phyloP scores from a whole-genome alignment of 2,888 invertebrate genomes.

The Meteorus colon region DNA sequence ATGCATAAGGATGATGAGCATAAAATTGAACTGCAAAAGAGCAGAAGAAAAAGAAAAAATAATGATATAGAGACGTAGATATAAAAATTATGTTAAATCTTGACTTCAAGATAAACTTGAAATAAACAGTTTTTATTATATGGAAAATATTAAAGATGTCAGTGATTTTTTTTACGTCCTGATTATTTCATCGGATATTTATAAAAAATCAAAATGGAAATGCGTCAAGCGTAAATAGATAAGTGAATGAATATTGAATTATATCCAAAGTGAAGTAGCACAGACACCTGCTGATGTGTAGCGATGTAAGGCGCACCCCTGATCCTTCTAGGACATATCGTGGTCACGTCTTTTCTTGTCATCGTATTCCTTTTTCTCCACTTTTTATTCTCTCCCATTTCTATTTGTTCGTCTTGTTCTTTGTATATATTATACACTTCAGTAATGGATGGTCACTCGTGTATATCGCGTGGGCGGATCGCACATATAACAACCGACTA shows the following conservation, averaged over 20 bases:
- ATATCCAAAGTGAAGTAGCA: neutral
- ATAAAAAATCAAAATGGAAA: no score
- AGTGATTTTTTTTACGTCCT: no score
- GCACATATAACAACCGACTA: conserved; percentile 44
- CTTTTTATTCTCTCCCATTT: neutral
- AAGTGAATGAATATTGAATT: conserved; percentile 10
- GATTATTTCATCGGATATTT: no score
- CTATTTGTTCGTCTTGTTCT: neutral
- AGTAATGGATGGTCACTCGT: conserved; percentile 35
- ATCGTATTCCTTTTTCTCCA: conserved; percentile 37
- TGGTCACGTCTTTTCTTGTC: conserved; percentile 46
- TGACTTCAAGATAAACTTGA: no score
- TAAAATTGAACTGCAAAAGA: neutral
- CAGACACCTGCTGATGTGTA: conserved; percentile 31
- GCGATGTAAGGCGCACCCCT: conserved; percentile 13
- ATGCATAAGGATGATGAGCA: conserved; percentile 1
- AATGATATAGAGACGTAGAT: no score
- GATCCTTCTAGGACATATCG: conserved; percentile 29
- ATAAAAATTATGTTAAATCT: no score
- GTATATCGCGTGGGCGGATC: conserved; percentile 47
- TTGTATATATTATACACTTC: conserved; percentile 18
- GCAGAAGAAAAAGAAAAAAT: neutral
- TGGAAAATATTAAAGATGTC: no score
- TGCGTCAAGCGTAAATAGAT: no score
- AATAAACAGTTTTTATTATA: no score